phyloP scores from a whole-genome alignment of 2,888 invertebrate species.

The Sinohyriopsis cumingii region DNA sequence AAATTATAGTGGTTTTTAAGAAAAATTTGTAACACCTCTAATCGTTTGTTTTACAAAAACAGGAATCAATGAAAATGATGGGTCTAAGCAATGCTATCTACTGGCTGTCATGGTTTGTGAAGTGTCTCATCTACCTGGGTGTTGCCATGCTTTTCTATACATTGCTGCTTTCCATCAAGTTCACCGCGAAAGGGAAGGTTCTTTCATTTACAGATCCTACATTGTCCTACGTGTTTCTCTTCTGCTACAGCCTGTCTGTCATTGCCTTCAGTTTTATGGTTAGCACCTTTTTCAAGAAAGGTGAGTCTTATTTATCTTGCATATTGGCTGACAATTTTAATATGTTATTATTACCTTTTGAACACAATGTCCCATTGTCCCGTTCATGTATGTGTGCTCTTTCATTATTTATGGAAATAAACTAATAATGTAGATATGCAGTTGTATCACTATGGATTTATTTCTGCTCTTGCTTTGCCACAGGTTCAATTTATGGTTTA shows the following conservation, averaged over 20 bases:
- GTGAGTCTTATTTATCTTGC: constrained; percentile 71
- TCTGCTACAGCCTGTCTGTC: constrained; percentile 81
- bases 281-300: constrained; percentile 86
- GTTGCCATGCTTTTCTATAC: constrained; percentile 75
- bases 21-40: no score
- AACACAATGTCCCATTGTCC: no score
- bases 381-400: no score
- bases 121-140: constrained; percentile 80
- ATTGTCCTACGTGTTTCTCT: constrained; percentile 81
- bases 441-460: no score
- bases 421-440: no score
- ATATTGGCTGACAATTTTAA: no score
- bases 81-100: constrained; percentile 87
- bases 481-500: no score
- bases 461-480: no score
- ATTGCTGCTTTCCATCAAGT: constrained; percentile 61
- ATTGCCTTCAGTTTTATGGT: constrained; percentile 87
- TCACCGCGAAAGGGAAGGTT: constrained; percentile 46
- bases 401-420: no score
- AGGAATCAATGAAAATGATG: constrained; percentile 94
- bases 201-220: constrained; percentile 75
- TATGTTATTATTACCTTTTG: no score
- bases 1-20: no score
- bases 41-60: constrained; percentile 38
- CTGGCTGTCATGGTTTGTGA: constrained; percentile 89